Evolutionary conservation across 2,888 invertebrate genomes (phyloP).

Genomic region (Cheilosia grossa): DNA sequence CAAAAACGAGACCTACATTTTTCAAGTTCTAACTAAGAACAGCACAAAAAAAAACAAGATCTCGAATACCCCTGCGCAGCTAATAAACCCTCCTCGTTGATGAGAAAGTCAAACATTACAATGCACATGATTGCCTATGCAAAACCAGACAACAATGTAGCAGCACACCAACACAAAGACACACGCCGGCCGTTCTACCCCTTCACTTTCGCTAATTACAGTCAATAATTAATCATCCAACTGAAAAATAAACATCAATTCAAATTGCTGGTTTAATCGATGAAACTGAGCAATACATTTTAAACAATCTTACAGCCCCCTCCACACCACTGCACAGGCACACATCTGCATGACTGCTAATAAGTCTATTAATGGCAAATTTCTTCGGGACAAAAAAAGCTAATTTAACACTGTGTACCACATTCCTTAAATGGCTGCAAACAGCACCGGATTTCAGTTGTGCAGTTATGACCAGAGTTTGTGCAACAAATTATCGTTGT

Average conservation of each 20-base stretch:
- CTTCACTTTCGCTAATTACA: slow-evolving; percentile 52
- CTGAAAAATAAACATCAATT: slow-evolving; percentile 33
- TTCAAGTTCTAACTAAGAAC: not conserved
- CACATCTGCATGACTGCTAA: slow-evolving; percentile 54
- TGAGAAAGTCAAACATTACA: slow-evolving; percentile 6
- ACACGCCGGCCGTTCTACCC: not conserved
- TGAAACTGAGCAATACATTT: slow-evolving; percentile 40
- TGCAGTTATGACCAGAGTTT: slow-evolving; percentile 68
- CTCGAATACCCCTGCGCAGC: not conserved
- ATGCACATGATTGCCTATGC: slow-evolving; percentile 6
- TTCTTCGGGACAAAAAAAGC: slow-evolving; percentile 44
- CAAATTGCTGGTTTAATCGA: slow-evolving; percentile 37
- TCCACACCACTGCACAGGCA: not conserved
- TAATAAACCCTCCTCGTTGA: not conserved
- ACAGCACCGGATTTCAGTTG: slow-evolving; percentile 69
- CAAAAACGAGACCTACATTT: not conserved
- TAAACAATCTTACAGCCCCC: slow-evolving; percentile 16
- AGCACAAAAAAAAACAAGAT: not conserved
- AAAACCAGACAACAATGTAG: slow-evolving; percentile 9
- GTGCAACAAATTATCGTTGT: slow-evolving; percentile 73
- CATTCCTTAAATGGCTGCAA: slow-evolving; percentile 74
- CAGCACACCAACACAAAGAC: not conserved
- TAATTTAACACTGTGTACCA: slow-evolving; percentile 73
- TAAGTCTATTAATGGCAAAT: slow-evolving; percentile 67
- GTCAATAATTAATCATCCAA: slow-evolving; percentile 52